Evolutionary conservation across 1,140 invertebrate species (phyloP).

Genomic region (Pollicipes pollicipes): DNA sequence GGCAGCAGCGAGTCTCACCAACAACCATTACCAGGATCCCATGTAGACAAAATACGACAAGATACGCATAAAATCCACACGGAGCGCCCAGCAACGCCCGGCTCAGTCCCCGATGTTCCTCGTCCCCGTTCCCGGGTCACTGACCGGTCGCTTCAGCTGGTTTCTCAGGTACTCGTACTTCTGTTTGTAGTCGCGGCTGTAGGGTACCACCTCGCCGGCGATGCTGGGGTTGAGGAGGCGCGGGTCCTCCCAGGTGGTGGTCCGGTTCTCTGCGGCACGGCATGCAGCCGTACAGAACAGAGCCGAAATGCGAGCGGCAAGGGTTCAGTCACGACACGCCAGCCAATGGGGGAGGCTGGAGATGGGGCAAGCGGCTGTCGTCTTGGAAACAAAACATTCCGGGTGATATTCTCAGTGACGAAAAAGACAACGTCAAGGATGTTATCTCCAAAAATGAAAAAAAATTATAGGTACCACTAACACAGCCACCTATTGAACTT

Average conservation of each 20-base stretch:
- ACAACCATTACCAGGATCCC: too few relatives aligned
- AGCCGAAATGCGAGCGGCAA: too few relatives aligned
- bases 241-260: conserved; percentile 98
- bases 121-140: neutral
- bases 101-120: too few relatives aligned
- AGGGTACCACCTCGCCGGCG: conserved; percentile 90
- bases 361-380: neutral
- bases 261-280: conserved; percentile 34
- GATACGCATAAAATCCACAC: too few relatives aligned
- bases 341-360: neutral
- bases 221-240: conserved; percentile 87
- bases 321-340: too few relatives aligned
- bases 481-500: too few relatives aligned
- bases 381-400: conserved; percentile 6
- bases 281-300: conserved; percentile 11
- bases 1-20: too few relatives aligned
- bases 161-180: conserved; percentile 97
- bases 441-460: too few relatives aligned
- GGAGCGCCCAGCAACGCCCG: too few relatives aligned
- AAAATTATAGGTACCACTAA: too few relatives aligned
- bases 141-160: conserved; percentile 80
- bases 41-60: too few relatives aligned
- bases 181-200: conserved; percentile 93
- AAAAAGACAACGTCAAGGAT: too few relatives aligned
- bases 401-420: neutral